Conservation (phyloP, 2,797 vertebrate species). For the Premnoplex brunnescens region DNA sequence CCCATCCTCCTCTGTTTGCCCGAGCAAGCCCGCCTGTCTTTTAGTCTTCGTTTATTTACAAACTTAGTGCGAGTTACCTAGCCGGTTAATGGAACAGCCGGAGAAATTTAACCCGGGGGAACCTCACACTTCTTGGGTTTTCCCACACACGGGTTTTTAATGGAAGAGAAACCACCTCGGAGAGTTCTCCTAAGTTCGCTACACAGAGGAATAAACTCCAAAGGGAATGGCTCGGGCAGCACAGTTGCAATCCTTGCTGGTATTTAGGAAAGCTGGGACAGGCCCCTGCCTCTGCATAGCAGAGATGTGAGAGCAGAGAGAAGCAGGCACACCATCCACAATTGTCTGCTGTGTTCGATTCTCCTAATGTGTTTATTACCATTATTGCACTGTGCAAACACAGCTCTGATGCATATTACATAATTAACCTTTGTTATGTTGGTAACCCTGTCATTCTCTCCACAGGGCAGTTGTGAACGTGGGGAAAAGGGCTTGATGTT, state of each 20-base stretch:
- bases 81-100: background rate
- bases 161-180: background rate
- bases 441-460: background rate
- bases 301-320: fast-evolving
- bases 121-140: background rate
- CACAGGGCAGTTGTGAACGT: background rate
- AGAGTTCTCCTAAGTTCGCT: background rate
- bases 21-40: background rate
- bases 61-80: background rate
- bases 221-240: background rate
- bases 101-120: background rate
- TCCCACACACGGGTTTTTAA: background rate
- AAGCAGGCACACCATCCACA: background rate
- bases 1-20: background rate
- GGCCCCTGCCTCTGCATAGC: background rate
- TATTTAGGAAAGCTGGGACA: background rate
- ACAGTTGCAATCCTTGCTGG: background rate
- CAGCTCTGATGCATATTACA: background rate
- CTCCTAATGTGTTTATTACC: background rate
- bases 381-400: background rate
- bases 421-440: background rate
- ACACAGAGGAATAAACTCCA: fast-evolving
- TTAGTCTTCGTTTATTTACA: background rate
- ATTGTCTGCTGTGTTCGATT: background rate
- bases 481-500: background rate